Evolutionary conservation across 2,888 invertebrate species (phyloP), one percentile per base, ranked within the genome.

Genomic region (Plagodis pulveraria): DNA sequence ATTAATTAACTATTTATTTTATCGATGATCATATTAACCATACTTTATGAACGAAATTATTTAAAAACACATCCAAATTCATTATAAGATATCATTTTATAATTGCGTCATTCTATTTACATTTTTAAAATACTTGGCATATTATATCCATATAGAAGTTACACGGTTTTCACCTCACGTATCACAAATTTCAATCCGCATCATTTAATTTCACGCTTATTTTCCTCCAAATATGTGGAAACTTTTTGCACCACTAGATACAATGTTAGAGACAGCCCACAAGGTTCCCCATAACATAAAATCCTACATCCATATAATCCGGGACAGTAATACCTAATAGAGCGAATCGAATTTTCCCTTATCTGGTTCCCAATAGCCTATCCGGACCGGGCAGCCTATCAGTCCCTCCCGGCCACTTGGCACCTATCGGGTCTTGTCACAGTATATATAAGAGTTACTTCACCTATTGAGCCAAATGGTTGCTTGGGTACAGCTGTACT

Each of bases 311-410:
- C 10, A 10, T 10, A 40, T 10, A 36, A 36, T 10, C 10, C 47
- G 47, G 33, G 34, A 41, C 58, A 52, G 51, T 59, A 63, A 56
- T 51, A 60, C 54, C 52, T 61, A 61, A 63, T 63, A 64, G 55
- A 58, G 50, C 57, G 51, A 51, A 68, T 66, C 58, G 62, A 64
- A 64, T 66, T 59, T 65, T 60, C 65, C 51, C 59, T 60, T 62
- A 67, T 65, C 62, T 56, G 40, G 48, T 12, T 51, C 44, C 50
- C 12, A 45, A 61, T 53, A 56, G 58, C 33, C 58, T 47, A 62
- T 63, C 57, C 56, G 58, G 32, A 43, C 7, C 32, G 49, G 40
- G 54, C 56, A 43, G 53, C 43, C 64, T 45, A 43, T 50, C 47
- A 44, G 46, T 35, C 6, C 42, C 54, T 11, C 34, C 40, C 34